Percentiles rank a stretch among this genome's conserved stretches.
Evolutionary conservation across 2,113 vertebrate genomes (phyloP).

Genomic region (Lucifuga dentata): DNA sequence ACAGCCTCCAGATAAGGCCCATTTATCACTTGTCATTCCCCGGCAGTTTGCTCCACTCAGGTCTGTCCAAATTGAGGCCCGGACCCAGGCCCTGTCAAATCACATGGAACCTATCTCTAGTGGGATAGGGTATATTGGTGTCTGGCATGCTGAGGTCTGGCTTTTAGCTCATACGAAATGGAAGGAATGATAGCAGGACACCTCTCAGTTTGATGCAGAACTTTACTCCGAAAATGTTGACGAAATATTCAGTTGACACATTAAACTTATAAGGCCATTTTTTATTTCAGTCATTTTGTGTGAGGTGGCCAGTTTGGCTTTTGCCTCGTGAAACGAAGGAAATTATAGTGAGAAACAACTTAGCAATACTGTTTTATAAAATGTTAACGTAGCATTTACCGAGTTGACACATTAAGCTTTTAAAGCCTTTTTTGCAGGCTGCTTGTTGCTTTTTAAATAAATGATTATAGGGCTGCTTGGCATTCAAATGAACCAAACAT

Average conservation of each 20-base stretch:
- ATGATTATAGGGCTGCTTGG: slow-evolving; percentile 5
- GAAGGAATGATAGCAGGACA: slow-evolving; percentile 58
- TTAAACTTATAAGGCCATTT: not conserved
- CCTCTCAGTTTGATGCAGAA: slow-evolving; percentile 12
- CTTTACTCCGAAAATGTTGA: slow-evolving; percentile 14
- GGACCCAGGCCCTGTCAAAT: slow-evolving; percentile 66
- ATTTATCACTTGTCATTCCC: slow-evolving; percentile 82
- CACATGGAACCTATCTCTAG: slow-evolving; percentile 57
- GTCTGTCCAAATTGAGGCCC: slow-evolving; percentile 62
- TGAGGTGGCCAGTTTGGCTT: not conserved
- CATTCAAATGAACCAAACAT: slow-evolving; percentile 31
- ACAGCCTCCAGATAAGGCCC: slow-evolving; percentile 80
- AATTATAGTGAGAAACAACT: slow-evolving; percentile 1
- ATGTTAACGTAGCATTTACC: slow-evolving; percentile 14
- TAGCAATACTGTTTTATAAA: slow-evolving; percentile 12
- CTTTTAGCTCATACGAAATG: slow-evolving; percentile 54
- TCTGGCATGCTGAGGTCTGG: slow-evolving; percentile 54
- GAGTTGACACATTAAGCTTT: no score
- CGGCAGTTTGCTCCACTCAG: slow-evolving; percentile 51
- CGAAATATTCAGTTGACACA: not conserved
- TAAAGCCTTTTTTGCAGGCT: no score
- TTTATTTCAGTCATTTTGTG: slow-evolving; percentile 9
- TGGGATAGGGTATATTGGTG: slow-evolving; percentile 45
- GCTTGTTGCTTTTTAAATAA: no score
- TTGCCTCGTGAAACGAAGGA: not conserved